Base-by-base conservation (phyloP, 2,113 vertebrate species). In the Syngnathus floridae region DNA sequence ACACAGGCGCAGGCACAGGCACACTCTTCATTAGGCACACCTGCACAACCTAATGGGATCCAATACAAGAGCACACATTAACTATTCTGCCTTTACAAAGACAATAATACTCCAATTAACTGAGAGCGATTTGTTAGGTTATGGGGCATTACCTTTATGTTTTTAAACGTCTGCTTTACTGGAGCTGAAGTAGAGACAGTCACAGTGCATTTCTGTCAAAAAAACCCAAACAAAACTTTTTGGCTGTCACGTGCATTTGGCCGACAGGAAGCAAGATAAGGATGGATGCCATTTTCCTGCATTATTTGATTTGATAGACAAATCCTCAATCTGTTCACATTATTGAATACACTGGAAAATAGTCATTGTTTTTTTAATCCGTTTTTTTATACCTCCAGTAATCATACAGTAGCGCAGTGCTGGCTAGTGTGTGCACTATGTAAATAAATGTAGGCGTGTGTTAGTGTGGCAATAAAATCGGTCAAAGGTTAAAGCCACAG, bases 401-500 rank as follows among this genome's bases (percentile, higher is more conserved):
- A 49, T 19, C 7, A 49, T 19, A 49, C 4, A 8, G 6, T 49
- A 49, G 14, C 43, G 13, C 3, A n/a, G 19, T 48, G 45, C 5
- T 16, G 22, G 19, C 11, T 21, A 54, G 19, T 21, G 51, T 46
- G 7, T 14, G 21, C n/a, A 10, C 13, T 52, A 37, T 64, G 62
- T 38, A 65, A 54, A 55, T 36, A 9, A 38, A 31, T 31, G 56
- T 5, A 41, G 1, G 43, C 45, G n/a, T 66, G 51, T 65, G 35
- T 22, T 37, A 5, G 38, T 41, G 14, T 52, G 45, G 62, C 26
- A 49, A 62, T 13, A 22, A 55, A 70, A 62, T 19, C 3, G 5
- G 41, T 74, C 52, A 74, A 12, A 66, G 58, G 70, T 65, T 40
- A 65, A 22, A 35, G 46, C 31, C 43, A 26, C 12, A 71, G 56